Conservation (phyloP, 2,888 invertebrate species). For the Ectemnius continuus region DNA sequence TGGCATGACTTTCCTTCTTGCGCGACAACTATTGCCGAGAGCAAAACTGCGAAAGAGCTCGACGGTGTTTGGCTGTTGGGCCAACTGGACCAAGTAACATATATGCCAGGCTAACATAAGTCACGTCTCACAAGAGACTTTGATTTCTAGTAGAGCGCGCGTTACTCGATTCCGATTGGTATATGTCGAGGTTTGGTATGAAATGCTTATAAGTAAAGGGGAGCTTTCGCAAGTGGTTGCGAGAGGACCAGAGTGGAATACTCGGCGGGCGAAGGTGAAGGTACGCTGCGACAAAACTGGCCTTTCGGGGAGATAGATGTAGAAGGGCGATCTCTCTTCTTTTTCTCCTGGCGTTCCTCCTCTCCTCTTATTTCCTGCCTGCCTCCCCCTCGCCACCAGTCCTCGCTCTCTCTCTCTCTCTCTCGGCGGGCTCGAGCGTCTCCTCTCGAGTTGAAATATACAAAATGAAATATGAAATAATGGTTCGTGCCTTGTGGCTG, state of each 20-base stretch:
- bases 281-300: conserved; percentile 35
- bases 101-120: no score
- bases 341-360: conserved; percentile 19
- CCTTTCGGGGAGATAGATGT: conserved; percentile 38
- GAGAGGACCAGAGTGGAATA: neutral
- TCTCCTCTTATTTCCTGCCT: conserved; percentile 42
- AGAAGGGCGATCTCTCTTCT: conserved; percentile 25
- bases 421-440: conserved; percentile 64
- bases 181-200: conserved; percentile 12
- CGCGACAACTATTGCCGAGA: no score
- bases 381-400: conserved; percentile 48
- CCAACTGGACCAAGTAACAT: no score
- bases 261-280: conserved; percentile 6
- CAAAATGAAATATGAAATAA: conserved; percentile 78
- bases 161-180: neutral
- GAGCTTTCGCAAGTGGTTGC: neutral
- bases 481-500: conserved; percentile 76
- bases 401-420: no score
- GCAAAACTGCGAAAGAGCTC: no score
- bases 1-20: no score
- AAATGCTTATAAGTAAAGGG: conserved; percentile 10
- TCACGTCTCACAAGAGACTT: no score
- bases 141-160: no score
- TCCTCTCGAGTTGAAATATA: conserved; percentile 72
- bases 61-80: no score